phyloP scores from a whole-genome alignment of 2,797 vertebrate genomes.

The Corythornis leucogaster region DNA sequence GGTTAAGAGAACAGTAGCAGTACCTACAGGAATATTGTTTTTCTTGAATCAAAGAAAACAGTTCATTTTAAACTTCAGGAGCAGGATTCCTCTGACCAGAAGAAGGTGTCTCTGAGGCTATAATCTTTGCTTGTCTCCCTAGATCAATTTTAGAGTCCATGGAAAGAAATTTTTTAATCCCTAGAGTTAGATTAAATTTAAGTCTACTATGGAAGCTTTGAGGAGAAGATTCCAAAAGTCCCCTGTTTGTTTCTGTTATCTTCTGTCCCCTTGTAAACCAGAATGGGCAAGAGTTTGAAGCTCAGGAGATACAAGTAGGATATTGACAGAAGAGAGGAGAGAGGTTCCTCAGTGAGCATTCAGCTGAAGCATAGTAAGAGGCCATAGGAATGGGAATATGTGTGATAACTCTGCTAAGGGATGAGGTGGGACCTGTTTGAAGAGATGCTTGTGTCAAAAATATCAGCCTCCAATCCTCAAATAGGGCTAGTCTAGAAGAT shows the following conservation, averaged over 20 bases:
- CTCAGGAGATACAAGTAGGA: neutral
- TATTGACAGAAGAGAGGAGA: neutral
- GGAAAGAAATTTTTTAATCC: neutral
- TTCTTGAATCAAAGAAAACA: neutral
- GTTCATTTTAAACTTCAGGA: neutral
- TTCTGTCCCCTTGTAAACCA: neutral
- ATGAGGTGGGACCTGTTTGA: neutral
- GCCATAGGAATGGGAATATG: neutral
- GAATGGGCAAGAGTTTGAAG: neutral
- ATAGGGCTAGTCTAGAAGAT: neutral
- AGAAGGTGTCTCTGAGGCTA: neutral
- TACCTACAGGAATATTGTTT: neutral
- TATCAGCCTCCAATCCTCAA: neutral
- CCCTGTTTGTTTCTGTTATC: neutral
- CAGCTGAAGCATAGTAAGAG: neutral
- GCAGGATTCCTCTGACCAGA: neutral
- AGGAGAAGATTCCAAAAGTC: neutral
- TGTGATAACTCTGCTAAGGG: neutral
- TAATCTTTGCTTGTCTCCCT: neutral
- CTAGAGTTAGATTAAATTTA: neutral
- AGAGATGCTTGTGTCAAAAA: neutral
- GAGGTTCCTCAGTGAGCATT: neutral
- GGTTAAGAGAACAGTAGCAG: neutral
- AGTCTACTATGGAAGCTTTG: neutral
- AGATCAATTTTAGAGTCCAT: neutral